Evolutionary conservation across 2,888 invertebrate genomes (phyloP), one percentile per base, ranked within the genome.

Genomic region (Standfussiana lucernea): DNA sequence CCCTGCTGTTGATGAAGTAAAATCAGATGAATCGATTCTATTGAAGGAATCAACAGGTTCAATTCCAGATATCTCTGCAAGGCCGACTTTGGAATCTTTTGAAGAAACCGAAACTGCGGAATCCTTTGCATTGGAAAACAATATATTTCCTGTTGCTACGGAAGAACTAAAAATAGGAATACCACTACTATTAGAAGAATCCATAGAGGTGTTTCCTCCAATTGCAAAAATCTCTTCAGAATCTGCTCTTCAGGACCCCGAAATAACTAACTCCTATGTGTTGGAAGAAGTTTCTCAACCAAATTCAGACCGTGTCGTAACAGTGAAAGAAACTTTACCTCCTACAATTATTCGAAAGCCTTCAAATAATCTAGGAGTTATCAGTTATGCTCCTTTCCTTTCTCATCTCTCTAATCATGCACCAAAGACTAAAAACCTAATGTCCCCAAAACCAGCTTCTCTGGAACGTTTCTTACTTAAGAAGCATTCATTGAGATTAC

Each of bases 331-430:
- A 67, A 68, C 50, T 15, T 50, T 69, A 40, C n/a, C 50, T 21
- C 45, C 45, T 70, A 45, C 13, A 42, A 56, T n/a, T 3, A 62
- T 78, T 70, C 3, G 47, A 45, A 69, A 42, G 18, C 67, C 70
- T 37, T 56, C n/a, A 35, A 74, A 64, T 45, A 28, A 56, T 53
- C 59, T n/a, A 13, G 64, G 21, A 71, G 15, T 64, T 32, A 56
- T 82, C 18, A 79, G 42, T 42, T 78, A 72, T 47, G 37, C 8
- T 1, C 79, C 82, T 47, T 59, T 66, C 72, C 32, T 53, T 47
- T 72, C 78, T 61, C 72, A 77, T 47, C 42, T 59, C 24, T 35
- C 64, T 47, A 65, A 61, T 50, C 42, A 10, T 40, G 7, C 32
- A 45, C 18, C 47, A 28, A 72, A 72, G 2, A n/a, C 37, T 18